phyloP scores from a whole-genome alignment of 2,888 invertebrate genomes.

The Trachelus stipa region DNA sequence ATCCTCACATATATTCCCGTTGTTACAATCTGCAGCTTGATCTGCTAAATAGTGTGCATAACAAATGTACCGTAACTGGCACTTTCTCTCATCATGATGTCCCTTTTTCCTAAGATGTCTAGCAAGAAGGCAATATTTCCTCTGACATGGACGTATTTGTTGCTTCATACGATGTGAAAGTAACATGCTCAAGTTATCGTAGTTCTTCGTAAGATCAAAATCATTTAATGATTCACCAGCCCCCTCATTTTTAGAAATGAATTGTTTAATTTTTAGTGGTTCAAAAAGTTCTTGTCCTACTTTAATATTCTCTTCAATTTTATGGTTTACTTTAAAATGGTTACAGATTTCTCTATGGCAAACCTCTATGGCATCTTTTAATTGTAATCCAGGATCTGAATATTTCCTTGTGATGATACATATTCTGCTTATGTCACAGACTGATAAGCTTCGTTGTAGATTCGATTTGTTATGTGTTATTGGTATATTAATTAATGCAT shows the following conservation, averaged over 20 bases:
- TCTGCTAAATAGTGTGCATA: slow-evolving; percentile 19
- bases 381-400: neutral
- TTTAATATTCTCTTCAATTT: neutral
- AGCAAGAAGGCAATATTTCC: slow-evolving; percentile 37
- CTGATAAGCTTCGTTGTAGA: neutral
- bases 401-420: neutral
- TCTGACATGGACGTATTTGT: slow-evolving; percentile 33
- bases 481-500: neutral
- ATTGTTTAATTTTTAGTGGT: neutral
- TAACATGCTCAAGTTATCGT: slow-evolving; percentile 42
- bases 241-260: neutral
- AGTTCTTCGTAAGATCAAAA: slow-evolving; percentile 3
- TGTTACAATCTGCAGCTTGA: slow-evolving; percentile 34
- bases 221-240: slow-evolving; percentile 25
- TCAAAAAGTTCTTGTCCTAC: neutral
- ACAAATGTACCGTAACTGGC: slow-evolving; percentile 25
- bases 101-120: slow-evolving; percentile 30
- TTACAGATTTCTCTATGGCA: neutral
- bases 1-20: slow-evolving; percentile 40
- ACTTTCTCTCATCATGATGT: slow-evolving; percentile 37
- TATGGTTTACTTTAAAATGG: neutral
- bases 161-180: slow-evolving; percentile 41
- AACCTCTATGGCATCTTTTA: neutral
- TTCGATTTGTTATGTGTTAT: neutral
- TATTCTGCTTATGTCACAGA: neutral